A percentile compares a stretch with the other conserved stretches of the same genome.
These are phyloP conservation scores for Tychaedon coryphoeus DNA, from an alignment of 2,113 vertebrate species.

Conservation along the genomic window DNA sequence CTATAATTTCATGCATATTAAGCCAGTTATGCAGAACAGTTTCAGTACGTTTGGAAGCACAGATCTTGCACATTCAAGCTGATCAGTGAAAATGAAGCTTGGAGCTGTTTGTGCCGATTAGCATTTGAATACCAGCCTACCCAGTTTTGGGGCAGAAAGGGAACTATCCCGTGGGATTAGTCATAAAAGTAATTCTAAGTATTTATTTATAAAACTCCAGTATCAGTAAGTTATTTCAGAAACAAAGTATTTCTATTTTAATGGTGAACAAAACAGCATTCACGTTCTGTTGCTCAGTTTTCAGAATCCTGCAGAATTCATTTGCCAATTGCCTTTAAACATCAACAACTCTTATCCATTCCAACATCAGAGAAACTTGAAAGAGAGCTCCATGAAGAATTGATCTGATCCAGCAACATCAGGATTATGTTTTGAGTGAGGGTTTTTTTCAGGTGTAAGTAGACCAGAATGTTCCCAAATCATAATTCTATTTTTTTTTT, in stretches of 20 bases:
- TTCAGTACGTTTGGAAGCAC: slow-evolving; percentile 11
- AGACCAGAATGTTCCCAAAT: slow-evolving; percentile 8
- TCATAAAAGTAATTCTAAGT: not conserved
- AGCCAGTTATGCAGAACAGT: slow-evolving; percentile 41
- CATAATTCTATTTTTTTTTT: slow-evolving; percentile 8
- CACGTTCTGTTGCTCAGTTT: not conserved
- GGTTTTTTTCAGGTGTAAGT: not conserved
- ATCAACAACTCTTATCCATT: slow-evolving; percentile 8
- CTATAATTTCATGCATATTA: slow-evolving; percentile 51
- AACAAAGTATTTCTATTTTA: slow-evolving; percentile 39
- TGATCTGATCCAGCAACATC: not conserved
- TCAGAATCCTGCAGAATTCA: not conserved
- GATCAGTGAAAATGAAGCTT: not conserved
- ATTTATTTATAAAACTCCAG: slow-evolving; percentile 32
- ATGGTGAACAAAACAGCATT: not conserved
- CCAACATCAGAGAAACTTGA: not conserved
- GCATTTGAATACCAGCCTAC: slow-evolving; percentile 35
- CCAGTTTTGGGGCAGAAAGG: slow-evolving; percentile 13
- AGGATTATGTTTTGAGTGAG: not conserved
- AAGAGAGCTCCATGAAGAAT: not conserved
- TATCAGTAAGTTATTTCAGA: slow-evolving; percentile 54
- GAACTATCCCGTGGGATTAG: not conserved
- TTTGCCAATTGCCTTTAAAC: slow-evolving; percentile 31
- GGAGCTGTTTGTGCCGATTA: not conserved
- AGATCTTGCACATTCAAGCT: slow-evolving; percentile 8